phyloP scores from a whole-genome alignment of 2,888 invertebrate genomes.

The Drosophila fulvimacula region DNA sequence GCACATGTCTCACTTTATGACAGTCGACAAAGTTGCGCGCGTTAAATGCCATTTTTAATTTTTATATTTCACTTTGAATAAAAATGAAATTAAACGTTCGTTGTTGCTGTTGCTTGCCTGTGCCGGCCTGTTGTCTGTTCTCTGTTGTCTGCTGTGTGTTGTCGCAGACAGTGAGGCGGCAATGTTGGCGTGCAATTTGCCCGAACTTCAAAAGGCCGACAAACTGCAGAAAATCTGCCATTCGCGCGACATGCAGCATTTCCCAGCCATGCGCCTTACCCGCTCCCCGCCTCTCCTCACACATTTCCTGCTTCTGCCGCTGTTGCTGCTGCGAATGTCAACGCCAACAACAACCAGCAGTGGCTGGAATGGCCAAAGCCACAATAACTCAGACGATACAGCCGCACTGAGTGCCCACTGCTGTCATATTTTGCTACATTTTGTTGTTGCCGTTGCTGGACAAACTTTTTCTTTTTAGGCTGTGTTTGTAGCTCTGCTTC shows the following conservation, averaged over 20 bases:
- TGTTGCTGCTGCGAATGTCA: conserved; percentile 50
- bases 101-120: conserved; percentile 12
- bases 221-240: conserved; percentile 62
- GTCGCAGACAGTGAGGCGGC: conserved; percentile 54
- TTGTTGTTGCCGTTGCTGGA: conserved; percentile 25
- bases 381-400: conserved; percentile 70
- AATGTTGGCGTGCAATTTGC: conserved; percentile 58
- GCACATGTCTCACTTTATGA: conserved; percentile 60
- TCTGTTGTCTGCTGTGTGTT: conserved; percentile 24
- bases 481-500: conserved; percentile 50
- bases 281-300: not conserved
- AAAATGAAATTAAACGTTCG: conserved; percentile 71
- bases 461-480: conserved; percentile 34
- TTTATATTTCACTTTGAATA: conserved; percentile 73
- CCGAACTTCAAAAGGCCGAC: conserved; percentile 74
- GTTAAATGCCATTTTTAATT: conserved; percentile 77
- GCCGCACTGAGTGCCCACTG: conserved; percentile 34
- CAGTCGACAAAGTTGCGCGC: conserved; percentile 68
- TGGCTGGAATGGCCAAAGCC: conserved; percentile 58
- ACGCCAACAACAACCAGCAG: conserved; percentile 28
- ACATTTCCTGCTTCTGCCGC: conserved; percentile 19
- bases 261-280: not conserved
- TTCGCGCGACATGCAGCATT: conserved; percentile 19
- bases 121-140: conserved; percentile 15
- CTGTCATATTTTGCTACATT: conserved; percentile 23